These are phyloP conservation scores for Monarcha castaneiventris DNA, from an alignment of 2,113 vertebrate species.

Conservation along the genomic window DNA sequence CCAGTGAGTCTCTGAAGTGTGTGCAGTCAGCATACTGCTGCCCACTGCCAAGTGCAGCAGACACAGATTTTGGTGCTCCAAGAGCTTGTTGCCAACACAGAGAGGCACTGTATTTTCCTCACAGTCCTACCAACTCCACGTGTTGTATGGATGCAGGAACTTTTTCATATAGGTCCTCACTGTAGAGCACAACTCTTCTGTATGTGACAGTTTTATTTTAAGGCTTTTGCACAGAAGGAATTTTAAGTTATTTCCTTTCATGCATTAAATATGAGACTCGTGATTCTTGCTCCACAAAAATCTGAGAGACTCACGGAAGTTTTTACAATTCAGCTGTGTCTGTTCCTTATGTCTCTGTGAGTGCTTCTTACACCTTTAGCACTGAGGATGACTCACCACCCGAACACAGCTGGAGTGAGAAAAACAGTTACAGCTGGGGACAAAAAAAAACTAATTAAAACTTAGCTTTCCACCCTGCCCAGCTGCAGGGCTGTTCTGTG, in stretches of 20 bases:
- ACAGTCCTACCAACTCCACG: neutral
- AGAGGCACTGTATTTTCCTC: neutral
- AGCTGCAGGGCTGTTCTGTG: neutral
- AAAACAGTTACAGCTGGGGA: neutral
- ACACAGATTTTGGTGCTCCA: neutral
- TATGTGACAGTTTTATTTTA: neutral
- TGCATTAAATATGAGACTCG: slow-evolving; percentile 8
- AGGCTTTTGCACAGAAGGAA: neutral
- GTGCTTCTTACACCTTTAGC: slow-evolving; percentile 3
- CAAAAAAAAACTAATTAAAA: neutral
- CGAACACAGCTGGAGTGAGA: neutral
- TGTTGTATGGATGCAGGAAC: neutral
- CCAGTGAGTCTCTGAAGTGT: neutral
- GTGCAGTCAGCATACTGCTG: neutral
- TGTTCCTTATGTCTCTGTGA: slow-evolving; percentile 8
- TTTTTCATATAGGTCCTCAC: neutral
- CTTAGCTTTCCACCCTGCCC: neutral
- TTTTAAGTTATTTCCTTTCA: neutral
- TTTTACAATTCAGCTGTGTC: slow-evolving; percentile 19
- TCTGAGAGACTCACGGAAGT: neutral
- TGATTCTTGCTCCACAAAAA: neutral
- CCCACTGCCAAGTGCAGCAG: neutral
- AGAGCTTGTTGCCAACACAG: neutral
- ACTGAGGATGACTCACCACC: neutral
- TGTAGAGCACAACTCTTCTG: neutral